A percentile compares a stretch with the other conserved stretches of the same genome.
These are phyloP conservation scores for Chironomus tepperi DNA, from an alignment of 1,140 invertebrate genomes.

Conservation along the genomic window DNA sequence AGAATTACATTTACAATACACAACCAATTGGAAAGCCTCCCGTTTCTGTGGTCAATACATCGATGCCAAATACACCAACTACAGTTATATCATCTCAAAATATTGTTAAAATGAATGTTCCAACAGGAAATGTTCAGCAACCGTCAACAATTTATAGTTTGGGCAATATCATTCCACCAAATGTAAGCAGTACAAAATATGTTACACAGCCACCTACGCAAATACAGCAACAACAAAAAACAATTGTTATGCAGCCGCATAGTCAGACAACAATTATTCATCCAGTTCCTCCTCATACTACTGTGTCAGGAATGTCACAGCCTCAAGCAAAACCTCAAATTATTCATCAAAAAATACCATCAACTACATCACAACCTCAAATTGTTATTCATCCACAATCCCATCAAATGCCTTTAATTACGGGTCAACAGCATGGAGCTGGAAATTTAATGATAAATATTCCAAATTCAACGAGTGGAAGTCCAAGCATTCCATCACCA, in stretches of 20 bases:
- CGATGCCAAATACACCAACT: neutral
- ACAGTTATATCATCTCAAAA: neutral
- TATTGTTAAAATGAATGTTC: slow-evolving; percentile 15
- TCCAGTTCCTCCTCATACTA: neutral
- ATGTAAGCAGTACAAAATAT: neutral
- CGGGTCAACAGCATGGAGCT: slow-evolving; percentile 23
- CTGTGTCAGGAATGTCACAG: neutral
- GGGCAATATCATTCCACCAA: neutral
- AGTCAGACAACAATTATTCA: neutral
- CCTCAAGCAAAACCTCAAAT: neutral
- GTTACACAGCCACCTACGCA: neutral
- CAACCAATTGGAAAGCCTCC: neutral
- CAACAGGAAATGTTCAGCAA: slow-evolving; percentile 25
- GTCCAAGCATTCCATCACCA: slow-evolving; percentile 25
- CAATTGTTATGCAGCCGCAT: neutral
- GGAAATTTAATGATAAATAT: slow-evolving; percentile 26
- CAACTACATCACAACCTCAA: neutral
- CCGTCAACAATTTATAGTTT: slow-evolving; percentile 36
- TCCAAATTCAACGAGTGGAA: slow-evolving; percentile 27
- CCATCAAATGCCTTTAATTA: neutral
- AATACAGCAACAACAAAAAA: neutral
- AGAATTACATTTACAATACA: neutral
- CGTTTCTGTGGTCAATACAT: neutral
- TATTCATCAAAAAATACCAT: neutral
- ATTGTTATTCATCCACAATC: slow-evolving; percentile 9